A percentile compares a stretch with the other conserved stretches of the same genome.
Conservation (phyloP, 2,888 invertebrate species). For the Drosophila pseudotalamancana region DNA sequence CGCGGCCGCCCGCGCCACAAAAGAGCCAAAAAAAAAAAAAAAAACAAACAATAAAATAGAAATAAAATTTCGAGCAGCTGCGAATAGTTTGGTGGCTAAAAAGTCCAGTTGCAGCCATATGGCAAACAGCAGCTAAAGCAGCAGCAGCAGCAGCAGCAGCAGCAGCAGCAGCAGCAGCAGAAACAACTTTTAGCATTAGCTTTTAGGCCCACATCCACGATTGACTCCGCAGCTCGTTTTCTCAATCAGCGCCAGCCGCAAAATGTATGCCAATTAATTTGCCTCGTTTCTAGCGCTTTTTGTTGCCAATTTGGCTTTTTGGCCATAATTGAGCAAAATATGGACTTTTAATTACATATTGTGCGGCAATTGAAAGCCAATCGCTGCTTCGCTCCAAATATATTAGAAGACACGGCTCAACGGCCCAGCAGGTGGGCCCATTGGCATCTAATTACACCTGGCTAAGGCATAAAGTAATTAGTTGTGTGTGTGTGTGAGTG, state of each 20-base stretch:
- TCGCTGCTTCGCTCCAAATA: conserved; percentile 38
- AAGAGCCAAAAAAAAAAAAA: conserved; percentile 21
- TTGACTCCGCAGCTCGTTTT: conserved; percentile 53
- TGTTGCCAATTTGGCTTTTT: conserved; percentile 57
- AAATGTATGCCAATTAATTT: conserved; percentile 72
- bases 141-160: conserved; percentile 14
- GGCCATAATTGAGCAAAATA: conserved; percentile 68
- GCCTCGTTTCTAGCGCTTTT: conserved; percentile 13
- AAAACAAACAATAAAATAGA: conserved; percentile 25
- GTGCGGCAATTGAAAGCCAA: conserved; percentile 63
- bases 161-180: conserved; percentile 20
- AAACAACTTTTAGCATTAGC: no score
- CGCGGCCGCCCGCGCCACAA: conserved; percentile 65
- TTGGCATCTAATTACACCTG: conserved; percentile 19
- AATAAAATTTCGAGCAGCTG: conserved; percentile 46
- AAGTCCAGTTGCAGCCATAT: conserved; percentile 52
- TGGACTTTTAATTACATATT: conserved; percentile 72
- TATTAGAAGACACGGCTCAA: conserved; percentile 31
- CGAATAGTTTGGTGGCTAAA: conserved; percentile 51
- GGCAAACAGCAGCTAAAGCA: conserved; percentile 19
- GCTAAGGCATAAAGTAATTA: conserved; percentile 18
- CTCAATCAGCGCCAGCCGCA: conserved; percentile 61
- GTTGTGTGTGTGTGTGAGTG: conserved; percentile 10
- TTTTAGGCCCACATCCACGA: conserved; percentile 45
- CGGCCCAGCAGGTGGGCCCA: conserved; percentile 40